Conservation (phyloP, 2,797 vertebrate genomes). For the Aeoliscus strigatus region DNA sequence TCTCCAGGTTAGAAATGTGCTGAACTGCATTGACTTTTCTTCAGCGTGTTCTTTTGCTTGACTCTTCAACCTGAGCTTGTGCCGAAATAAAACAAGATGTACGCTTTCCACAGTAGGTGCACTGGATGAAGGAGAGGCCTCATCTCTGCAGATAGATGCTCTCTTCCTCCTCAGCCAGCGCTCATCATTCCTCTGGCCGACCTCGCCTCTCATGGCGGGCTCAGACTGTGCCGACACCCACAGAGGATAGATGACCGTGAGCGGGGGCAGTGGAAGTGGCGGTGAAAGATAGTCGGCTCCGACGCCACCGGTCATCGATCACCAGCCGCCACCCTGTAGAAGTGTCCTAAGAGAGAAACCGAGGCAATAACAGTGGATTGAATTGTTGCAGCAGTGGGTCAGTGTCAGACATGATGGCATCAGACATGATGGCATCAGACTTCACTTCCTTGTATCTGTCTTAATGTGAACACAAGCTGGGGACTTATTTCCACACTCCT, state of each 20-base stretch:
- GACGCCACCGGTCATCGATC: slow-evolving; percentile 58
- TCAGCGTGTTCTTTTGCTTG: slow-evolving; percentile 12
- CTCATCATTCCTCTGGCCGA: slow-evolving; percentile 55
- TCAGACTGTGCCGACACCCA: slow-evolving; percentile 50
- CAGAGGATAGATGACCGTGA: slow-evolving; percentile 65
- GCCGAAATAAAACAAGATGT: slow-evolving; percentile 13
- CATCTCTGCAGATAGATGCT: slow-evolving; percentile 34
- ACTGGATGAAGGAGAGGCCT: slow-evolving; percentile 3
- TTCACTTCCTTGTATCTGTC: slow-evolving; percentile 21
- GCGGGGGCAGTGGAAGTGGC: slow-evolving; percentile 49
- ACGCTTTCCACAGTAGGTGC: slow-evolving; percentile 5
- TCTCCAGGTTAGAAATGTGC: too few species aligned
- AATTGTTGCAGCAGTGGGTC: slow-evolving; percentile 35
- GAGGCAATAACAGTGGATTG: slow-evolving; percentile 36
- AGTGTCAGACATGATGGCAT: slow-evolving; percentile 24
- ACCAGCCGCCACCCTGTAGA: slow-evolving; percentile 44
- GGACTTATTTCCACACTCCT: slow-evolving; percentile 8
- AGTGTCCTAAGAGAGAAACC: slow-evolving; percentile 37
- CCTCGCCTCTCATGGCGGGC: slow-evolving; percentile 33
- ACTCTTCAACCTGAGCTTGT: slow-evolving; percentile 12
- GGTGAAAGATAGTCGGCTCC: slow-evolving; percentile 59
- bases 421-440: slow-evolving; percentile 23
- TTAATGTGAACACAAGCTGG: slow-evolving; percentile 1
- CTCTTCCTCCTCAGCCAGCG: slow-evolving; percentile 33
- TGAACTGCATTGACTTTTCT: too few species aligned